Base-by-base conservation (phyloP, 1,140 invertebrate genomes). In the Idris sp. region DNA sequence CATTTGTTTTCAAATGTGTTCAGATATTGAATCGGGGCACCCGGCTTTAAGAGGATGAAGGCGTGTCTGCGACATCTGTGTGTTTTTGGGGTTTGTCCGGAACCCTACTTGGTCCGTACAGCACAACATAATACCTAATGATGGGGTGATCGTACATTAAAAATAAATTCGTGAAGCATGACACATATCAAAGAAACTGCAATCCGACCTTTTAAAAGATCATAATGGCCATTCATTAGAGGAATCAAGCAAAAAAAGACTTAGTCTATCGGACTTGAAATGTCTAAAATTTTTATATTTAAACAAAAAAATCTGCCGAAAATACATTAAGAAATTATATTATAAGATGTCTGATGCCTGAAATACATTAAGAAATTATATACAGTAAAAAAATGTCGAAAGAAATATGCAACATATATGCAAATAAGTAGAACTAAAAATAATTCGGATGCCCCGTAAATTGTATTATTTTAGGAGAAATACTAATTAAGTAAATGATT, bases 41-140 rank as follows among this genome's bases (percentile, higher is more conserved):
- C 65, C 75, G 68, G 69, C 35, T 54, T 38, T 76, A 64, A 85
- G 83, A 81, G 77, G 79, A 81, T 74, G 79, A 79, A 79, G 83
- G 83, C 83, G 84, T 86, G 76, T 78, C 81, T 58, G 73, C 64
- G 77, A 83, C 81, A 81, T 82, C 62, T 83, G 78, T 76, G 77
- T 81, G 74, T 81, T 79, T 81, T 81, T 51, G 72, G 65, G 68
- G 53, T 64, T 69, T 71, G 65, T 61, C 41, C 65, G 48, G 61
- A 75, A 76, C 78, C 71, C 74, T 69, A 41, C 43, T 73, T 56
- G 26, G 48, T 51, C 68, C 31, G 59, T 38, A 62, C 58, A n/a
- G n/a, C n/a, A 75, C 48, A 49, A 54, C 74, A 84, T 83, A 86
- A 86, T 86, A 76, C 77, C 76, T 83, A 84, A 85, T 83, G 76